These are phyloP conservation scores for Leptestheria dahalacensis DNA, from an alignment of 1,140 invertebrate species.

Conservation along the genomic window DNA sequence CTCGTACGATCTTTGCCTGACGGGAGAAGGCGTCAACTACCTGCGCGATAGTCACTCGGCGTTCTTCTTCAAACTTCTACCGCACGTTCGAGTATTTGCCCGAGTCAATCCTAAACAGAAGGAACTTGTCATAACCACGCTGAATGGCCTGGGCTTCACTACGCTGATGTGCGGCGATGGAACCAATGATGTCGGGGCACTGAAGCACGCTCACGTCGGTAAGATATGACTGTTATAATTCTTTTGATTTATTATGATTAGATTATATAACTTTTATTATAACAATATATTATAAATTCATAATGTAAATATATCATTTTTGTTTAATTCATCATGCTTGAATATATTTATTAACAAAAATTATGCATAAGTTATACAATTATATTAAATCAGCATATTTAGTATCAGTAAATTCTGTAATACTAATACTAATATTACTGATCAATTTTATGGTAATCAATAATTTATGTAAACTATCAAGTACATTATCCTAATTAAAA, in stretches of 20 bases:
- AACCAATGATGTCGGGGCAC: conserved; percentile 98
- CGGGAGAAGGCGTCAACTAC: conserved; percentile 72
- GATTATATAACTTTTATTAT: not conserved
- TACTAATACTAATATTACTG: not conserved
- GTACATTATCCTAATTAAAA: no score
- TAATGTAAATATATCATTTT: not conserved
- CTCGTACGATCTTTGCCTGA: conserved; percentile 79
- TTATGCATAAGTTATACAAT: no score
- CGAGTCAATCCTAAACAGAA: conserved; percentile 93
- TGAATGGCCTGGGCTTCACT: conserved; percentile 73
- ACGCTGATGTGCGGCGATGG: conserved; percentile 99
- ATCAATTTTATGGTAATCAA: not conserved
- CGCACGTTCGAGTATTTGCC: conserved; percentile 77
- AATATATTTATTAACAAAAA: no score
- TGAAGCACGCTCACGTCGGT: conserved; percentile 97
- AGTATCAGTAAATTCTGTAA: no score
- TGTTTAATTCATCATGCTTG: no score
- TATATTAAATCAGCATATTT: no score
- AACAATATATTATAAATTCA: not conserved
- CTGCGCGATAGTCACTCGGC: conserved; percentile 45
- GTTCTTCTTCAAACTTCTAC: conserved; percentile 57
- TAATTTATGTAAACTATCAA: not conserved
- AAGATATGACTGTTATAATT: conserved; percentile 10
- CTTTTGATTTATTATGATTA: not conserved
- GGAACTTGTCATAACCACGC: conserved; percentile 78